Percentiles rank a stretch among this genome's conserved stretches.
phyloP scores from a whole-genome alignment of 2,113 vertebrate species.

The Centropus bengalensis region DNA sequence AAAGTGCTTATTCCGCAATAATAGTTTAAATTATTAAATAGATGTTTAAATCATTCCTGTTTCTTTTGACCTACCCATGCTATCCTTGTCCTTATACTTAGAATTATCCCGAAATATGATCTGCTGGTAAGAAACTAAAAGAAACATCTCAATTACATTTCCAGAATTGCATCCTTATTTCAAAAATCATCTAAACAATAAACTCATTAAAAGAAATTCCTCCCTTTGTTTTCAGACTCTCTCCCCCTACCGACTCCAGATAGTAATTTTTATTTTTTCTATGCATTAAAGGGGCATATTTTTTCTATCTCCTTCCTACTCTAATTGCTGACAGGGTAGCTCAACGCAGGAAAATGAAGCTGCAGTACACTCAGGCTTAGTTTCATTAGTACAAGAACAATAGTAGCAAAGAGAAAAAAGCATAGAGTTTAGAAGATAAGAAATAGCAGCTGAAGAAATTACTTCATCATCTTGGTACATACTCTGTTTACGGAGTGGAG shows the following conservation, averaged over 20 bases:
- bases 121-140: not conserved
- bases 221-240: not conserved
- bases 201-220: not conserved
- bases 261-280: not conserved
- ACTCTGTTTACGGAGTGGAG: not conserved
- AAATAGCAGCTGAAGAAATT: not conserved
- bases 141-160: conserved; percentile 14
- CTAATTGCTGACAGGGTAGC: conserved; percentile 1
- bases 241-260: not conserved
- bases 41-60: not conserved
- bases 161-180: not conserved
- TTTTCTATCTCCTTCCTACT: not conserved
- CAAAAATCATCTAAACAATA: conserved; percentile 20
- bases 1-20: not conserved
- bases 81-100: not conserved
- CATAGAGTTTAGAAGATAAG: not conserved
- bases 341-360: not conserved
- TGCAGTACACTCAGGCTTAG: not conserved
- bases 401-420: not conserved
- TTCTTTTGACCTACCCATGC: not conserved
- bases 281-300: not conserved
- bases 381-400: not conserved
- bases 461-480: not conserved
- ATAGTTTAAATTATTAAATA: too few species aligned
- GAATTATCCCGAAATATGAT: not conserved